Base-by-base conservation (phyloP, 2,113 vertebrate genomes). In the Physeter macrocephalus region DNA sequence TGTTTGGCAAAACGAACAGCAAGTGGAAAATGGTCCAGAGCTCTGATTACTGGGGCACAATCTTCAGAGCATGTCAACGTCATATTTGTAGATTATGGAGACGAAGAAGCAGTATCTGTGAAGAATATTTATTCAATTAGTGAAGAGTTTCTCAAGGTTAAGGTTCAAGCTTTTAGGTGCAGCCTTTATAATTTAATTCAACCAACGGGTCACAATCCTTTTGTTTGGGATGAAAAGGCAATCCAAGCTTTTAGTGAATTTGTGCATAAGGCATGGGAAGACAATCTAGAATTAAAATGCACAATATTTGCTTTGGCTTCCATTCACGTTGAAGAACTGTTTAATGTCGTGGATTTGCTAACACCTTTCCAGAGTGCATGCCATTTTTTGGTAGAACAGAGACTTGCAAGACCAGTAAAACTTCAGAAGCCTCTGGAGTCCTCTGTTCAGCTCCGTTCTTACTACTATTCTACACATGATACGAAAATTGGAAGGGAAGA, bases 401-500 rank as follows among this genome's bases (percentile, higher is more conserved):
- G 98, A 36, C 96, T 99, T 9, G 98, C 99, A 13, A 98, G 98
- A 46, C 93, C 90, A 34, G 92, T 97, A 27, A 97, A 98, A 59
- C 96, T 98, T 27, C 98, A 98, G 25, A 99, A 98, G 64, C 67
- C 94, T 31, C 89, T 98, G 49, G 97, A 97, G 10, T 90, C 99
- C 54, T 98, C 98, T 1, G 96, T 99, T 93, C 98, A 96, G 39
- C 98, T 99, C 57, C 98, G 98, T 92, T 99, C 99, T 1, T 99
- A 99, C 97, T 99, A 99, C 97, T 99, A 99, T 92, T 99, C 99
- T 3, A 98, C 97, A 23, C 99, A 99, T 0, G 97, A 98, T 46
- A 91, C 99, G 97, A 99, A 99, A 99, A 99, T 98, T 41, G 99
- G 99, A 64, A 99, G 98, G 10, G 99, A 99, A 83, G 99, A 99